Evolutionary conservation across 2,113 vertebrate genomes (phyloP).

Genomic region (Anguilla japonica): DNA sequence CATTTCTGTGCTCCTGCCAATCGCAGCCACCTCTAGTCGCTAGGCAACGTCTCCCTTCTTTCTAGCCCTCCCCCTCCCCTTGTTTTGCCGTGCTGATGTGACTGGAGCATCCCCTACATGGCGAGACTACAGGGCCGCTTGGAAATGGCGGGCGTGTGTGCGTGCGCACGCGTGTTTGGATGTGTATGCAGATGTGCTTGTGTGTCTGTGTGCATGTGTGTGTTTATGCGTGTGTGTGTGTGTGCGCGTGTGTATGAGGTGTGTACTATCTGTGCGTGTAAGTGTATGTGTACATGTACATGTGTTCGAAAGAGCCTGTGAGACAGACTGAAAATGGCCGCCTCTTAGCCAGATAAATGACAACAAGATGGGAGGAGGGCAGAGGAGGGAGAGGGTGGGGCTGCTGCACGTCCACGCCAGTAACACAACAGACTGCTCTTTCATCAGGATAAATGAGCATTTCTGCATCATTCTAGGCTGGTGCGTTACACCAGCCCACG

Average conservation of each 20-base stretch:
- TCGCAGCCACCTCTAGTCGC: conserved; percentile 47
- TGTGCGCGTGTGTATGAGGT: neutral
- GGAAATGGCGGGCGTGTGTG: neutral
- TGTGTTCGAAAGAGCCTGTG: neutral
- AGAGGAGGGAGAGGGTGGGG: conserved; percentile 25
- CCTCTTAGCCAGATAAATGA: neutral
- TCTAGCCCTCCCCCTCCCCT: conserved; percentile 4
- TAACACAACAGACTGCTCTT: neutral
- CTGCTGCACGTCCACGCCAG: neutral
- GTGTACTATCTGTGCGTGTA: neutral
- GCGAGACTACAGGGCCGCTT: neutral
- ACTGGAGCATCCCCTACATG: neutral
- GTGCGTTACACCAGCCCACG: neutral
- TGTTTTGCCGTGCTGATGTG: neutral
- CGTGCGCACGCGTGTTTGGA: neutral
- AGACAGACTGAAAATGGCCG: neutral
- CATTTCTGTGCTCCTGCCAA: conserved; percentile 40
- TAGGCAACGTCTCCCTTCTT: conserved; percentile 51
- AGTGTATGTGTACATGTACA: neutral
- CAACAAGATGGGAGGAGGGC: neutral
- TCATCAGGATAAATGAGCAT: neutral
- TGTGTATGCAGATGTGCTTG: neutral
- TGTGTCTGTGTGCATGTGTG: neutral
- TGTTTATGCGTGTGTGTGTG: neutral
- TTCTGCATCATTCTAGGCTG: neutral